Base-by-base conservation (phyloP, 2,888 invertebrate species). In the Acleris holmiana region DNA sequence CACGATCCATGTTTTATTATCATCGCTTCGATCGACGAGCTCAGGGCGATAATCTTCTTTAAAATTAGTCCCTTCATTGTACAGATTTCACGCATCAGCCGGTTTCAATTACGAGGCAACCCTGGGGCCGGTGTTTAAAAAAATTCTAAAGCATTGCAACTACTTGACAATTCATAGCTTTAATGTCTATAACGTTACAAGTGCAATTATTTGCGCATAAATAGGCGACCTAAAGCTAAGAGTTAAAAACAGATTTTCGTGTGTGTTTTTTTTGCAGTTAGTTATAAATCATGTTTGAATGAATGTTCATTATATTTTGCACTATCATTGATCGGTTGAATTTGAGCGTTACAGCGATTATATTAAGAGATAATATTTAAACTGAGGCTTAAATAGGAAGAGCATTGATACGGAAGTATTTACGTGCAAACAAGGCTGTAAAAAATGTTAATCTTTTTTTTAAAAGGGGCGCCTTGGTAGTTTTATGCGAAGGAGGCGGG, bases 51-150 rank as follows among this genome's bases (percentile, higher is more conserved):
- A 73, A 76, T 77, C 73, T 68, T 67, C 72, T 73, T 74, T 68
- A 76, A 74, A 77, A 74, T 74, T 72, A 75, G 72, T 74, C 73
- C 77, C 71, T 68, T 73, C 74, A 73, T 82, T 83, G 78, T 84
- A 70, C 73, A 76, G 73, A 80, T 84, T 86, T 84, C 74, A 83
- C 76, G 85, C 81, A 75, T 72, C 77, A 73, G 72, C 76, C 67
- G 73, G 18, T 81, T 82, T 82, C 80, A 82, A 83, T 83, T 75
- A 79, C 73, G 61, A 35, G 58, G 64, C 67, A 67, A 63, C 68
- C 73, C 71, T 51, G 55, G 66, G 72, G 73, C 69, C 56, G 46
- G 64, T 69, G 71, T 61, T 70, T 70, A 63, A 71, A 72, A 35
- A 71, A 68, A 47, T 63, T 60, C 59, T 61, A 55, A 47, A 68